These are phyloP conservation scores for Drosophila pseudoobscura DNA, from an alignment of 1,140 invertebrate species.

Conservation along the genomic window DNA sequence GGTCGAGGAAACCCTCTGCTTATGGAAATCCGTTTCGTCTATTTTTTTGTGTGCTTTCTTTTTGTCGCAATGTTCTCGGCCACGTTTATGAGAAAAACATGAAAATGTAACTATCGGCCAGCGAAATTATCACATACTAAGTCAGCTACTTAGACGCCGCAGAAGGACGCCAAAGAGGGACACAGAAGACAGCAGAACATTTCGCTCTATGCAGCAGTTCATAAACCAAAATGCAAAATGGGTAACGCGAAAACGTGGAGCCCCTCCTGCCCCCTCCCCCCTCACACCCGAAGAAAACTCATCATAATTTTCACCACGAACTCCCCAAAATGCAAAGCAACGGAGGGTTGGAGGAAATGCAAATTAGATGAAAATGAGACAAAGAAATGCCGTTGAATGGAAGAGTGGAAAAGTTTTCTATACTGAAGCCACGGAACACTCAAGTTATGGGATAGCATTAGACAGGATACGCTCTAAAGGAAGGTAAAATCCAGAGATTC, in stretches of 20 bases:
- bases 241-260: neutral
- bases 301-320: conserved; percentile 43
- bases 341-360: conserved; percentile 44
- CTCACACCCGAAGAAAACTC: conserved; percentile 14
- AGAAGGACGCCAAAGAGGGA: neutral
- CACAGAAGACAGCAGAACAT: conserved; percentile 13
- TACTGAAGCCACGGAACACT: conserved; percentile 4
- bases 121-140: conserved; percentile 78
- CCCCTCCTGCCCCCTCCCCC: neutral
- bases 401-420: conserved; percentile 21
- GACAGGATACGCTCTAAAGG: neutral
- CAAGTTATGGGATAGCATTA: conserved; percentile 1
- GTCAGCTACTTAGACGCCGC: conserved; percentile 66
- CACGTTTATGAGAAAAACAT: conserved; percentile 63
- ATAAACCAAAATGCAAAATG: conserved; percentile 63
- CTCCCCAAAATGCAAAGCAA: conserved; percentile 9
- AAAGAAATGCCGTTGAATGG: conserved; percentile 33
- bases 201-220: conserved; percentile 72
- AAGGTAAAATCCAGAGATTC: too few relatives aligned
- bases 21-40: conserved; percentile 64
- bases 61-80: conserved; percentile 20
- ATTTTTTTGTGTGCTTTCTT: conserved; percentile 25
- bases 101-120: conserved; percentile 76
- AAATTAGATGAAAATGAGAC: conserved; percentile 66
- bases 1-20: conserved; percentile 24